Base-by-base conservation (phyloP, 1,140 invertebrate species). In the Dryas iulia region DNA sequence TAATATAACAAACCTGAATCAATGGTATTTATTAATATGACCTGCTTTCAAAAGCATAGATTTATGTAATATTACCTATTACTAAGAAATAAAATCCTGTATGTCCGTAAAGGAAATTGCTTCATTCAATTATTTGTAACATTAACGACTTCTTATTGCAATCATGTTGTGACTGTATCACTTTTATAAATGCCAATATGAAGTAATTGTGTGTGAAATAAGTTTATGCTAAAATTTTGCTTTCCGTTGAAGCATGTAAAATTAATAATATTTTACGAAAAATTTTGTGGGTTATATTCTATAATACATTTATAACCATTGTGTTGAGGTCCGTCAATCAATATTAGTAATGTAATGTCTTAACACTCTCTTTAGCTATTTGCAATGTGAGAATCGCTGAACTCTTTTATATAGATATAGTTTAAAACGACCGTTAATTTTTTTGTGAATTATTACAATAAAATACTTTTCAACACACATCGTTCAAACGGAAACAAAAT, bases 1-100 rank as follows among this genome's bases (percentile, higher is more conserved):
- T 81, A 87, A 84, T 83, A 79, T 76, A 76, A 82, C 75, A 82
- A 86, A 79, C 76, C 70, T 75, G 73, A 77, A 79, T 81, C 78
- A 79, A 84, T 83, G 76, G 78, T 78, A 80, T 79, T 76, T 74
- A 75, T 80, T 79, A 76, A 72, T 78, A 69, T 81, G 82, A 81
- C 86, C 83, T 63, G 71, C 59, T 89, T 89, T 70, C 76, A 74
- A 86, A 83, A 86, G 72, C 65, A 70, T 47, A 63, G 35, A 70
- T 78, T 83, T 77, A 78, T 73, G 70, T 76, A 80, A 75, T 61
- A 70, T 64, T 59, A 59, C 28, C 14, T 54, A 64, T 54, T 56
- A 24, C 24, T 14, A 26, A 47, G 21, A 57, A 52, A 64, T 47
- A 47, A 47, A 8, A 47, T 7, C 39, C 39, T 47, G 39, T 54